Evolutionary conservation across 2,797 vertebrate genomes (phyloP).

Genomic region (Sebastes goodei): DNA sequence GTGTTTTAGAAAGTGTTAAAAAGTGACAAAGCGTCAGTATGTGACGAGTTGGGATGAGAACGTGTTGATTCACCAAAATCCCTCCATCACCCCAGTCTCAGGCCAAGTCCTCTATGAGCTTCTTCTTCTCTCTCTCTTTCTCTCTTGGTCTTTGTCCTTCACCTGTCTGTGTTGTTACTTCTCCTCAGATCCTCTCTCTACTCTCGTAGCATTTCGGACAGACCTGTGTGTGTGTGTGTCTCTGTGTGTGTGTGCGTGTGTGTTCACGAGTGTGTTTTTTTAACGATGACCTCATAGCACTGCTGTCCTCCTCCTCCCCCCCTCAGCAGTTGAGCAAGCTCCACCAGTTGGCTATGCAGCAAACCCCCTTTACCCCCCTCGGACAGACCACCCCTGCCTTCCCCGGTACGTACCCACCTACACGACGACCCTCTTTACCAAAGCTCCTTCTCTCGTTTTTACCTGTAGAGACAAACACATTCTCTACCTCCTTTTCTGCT

Average conservation of each 20-base stretch:
- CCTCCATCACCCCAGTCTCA: not conserved
- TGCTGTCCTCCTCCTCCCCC: conserved; percentile 97
- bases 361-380: conserved; percentile 98
- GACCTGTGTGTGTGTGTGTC: conserved; percentile 52
- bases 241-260: conserved; percentile 51
- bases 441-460: conserved; percentile 87
- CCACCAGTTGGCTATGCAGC: conserved; percentile 99
- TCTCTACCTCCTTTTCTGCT: conserved; percentile 80
- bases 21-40: too few species aligned
- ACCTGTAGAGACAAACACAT: conserved; percentile 86
- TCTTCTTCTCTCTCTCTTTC: conserved; percentile 11
- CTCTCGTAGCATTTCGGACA: conserved; percentile 81
- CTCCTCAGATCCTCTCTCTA: conserved; percentile 80
- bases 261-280: conserved; percentile 85
- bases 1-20: too few species aligned
- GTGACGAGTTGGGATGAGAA: too few species aligned
- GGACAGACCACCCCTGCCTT: conserved; percentile 99
- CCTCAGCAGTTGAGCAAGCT: conserved; percentile 99
- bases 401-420: conserved; percentile 97
- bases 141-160: conserved; percentile 63
- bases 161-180: conserved; percentile 86
- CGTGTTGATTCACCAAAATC: not conserved
- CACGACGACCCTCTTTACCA: conserved; percentile 90
- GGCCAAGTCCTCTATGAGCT: conserved; percentile 84
- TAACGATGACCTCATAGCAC: conserved; percentile 98